Base-by-base conservation (phyloP, 2,113 vertebrate species). In the Anser cygnoides region DNA sequence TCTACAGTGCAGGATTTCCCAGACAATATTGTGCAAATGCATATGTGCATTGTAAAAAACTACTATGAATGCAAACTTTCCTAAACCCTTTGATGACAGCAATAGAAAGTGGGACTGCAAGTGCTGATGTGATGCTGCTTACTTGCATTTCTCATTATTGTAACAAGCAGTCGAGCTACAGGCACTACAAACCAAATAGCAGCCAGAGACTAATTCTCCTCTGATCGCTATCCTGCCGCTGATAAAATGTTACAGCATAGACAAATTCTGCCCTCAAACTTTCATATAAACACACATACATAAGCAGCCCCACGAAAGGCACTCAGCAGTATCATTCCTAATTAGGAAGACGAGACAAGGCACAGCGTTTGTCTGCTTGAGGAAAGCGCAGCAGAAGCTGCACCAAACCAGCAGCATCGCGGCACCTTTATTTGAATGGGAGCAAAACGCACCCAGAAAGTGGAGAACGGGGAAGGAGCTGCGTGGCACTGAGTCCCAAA, bases 21-120 rank as follows among this genome's bases (percentile, higher is more conserved):
- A 93, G 77, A 23, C 35, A 25, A 13, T 5, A 39, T 43, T 37
- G 79, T 44, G 76, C 77, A 95, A 87, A 84, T 9, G 23, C 54
- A 33, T 35, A 46, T 8, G 33, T 61, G 63, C 80, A 44, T 43
- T 67, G 65, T 31, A 6, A 59, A 75, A 91, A 57, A 33, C n/a
- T 68, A 20, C 58, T 84, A 70, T 25, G 74, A 95, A 95, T 61
- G 74, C 95, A 95, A 91, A 92, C 95, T 94, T 87, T 85, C 96
- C 96, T 78, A 59, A 93, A 66, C 11, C 49, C 89, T 96, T 96
- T 94, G 95, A 97, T 94, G 93, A 90, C 95, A 84, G 87, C 93
- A 96, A 94, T 89, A 96, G 95, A 96, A 97, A 97, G 94, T 82
- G 71, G 93, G 90, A 54, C 91, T 96, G 86, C 70, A 37, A 91